Percentiles rank a stretch among this genome's conserved stretches.
Conservation (phyloP, 2,888 invertebrate species). For the Mactromeris polynyma region DNA sequence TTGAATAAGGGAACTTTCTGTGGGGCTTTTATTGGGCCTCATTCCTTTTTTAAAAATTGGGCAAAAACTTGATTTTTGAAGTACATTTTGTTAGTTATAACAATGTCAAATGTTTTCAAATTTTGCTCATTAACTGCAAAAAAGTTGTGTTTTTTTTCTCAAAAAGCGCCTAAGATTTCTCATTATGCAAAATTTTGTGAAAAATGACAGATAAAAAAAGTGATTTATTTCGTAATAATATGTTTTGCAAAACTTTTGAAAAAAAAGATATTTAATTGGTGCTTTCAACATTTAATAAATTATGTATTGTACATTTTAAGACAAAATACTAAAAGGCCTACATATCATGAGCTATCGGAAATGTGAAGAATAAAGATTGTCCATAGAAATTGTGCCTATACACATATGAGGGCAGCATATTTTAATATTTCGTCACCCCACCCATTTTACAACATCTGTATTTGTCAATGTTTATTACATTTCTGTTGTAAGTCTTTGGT, state of each 20-base stretch:
- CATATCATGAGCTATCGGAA: slow-evolving; percentile 8
- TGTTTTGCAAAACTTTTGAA: neutral
- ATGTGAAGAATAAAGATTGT: slow-evolving; percentile 28
- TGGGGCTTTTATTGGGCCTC: neutral
- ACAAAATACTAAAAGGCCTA: slow-evolving; percentile 14
- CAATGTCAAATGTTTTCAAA: neutral
- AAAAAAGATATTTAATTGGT: neutral
- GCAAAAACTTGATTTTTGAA: neutral
- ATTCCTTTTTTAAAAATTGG: neutral
- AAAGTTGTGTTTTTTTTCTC: neutral
- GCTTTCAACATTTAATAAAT: neutral
- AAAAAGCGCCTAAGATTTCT: neutral
- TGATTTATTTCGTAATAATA: neutral
- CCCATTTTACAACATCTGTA: neutral
- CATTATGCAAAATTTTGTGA: slow-evolving; percentile 2
- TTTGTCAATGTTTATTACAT: neutral
- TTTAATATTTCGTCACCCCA: slow-evolving; percentile 32
- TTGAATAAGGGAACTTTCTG: neutral
- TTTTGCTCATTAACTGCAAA: neutral
- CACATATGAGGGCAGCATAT: slow-evolving; percentile 52
- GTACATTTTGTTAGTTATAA: neutral
- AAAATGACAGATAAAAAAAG: neutral
- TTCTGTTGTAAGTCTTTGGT: slow-evolving; percentile 8
- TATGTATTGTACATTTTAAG: slow-evolving; percentile 6
- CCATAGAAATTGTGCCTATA: slow-evolving; percentile 53